Evolutionary conservation across 64 coral and sea anemone genomes (phyloP).

Genomic region (Montipora efflorescens): DNA sequence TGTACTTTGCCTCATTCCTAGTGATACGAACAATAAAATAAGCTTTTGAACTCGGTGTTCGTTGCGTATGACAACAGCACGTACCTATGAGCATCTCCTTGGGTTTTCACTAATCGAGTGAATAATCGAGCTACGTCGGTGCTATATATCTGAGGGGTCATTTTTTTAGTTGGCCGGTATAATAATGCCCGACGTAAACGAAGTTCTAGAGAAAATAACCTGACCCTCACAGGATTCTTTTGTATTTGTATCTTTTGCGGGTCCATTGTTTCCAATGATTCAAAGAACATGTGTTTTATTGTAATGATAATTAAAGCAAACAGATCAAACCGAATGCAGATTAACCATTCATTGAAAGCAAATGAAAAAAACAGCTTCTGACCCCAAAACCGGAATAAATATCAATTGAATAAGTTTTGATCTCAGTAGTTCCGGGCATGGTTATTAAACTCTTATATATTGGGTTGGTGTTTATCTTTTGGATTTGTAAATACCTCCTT

Average conservation of each 20-base stretch:
- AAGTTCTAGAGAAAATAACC: not conserved
- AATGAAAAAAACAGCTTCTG: not conserved
- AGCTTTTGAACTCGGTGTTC: too few species aligned
- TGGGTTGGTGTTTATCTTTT: constrained; percentile 7
- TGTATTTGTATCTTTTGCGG: not conserved
- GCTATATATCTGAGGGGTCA: too few species aligned
- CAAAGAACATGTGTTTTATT: constrained; percentile 42
- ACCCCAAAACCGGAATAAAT: constrained; percentile 41
- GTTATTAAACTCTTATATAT: constrained; percentile 44
- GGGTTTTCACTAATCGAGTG: too few species aligned
- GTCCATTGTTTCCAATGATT: not conserved
- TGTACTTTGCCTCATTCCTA: too few species aligned
- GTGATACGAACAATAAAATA: too few species aligned
- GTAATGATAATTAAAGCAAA: constrained; percentile 20
- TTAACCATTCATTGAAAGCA: constrained; percentile 9
- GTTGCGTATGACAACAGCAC: too few species aligned
- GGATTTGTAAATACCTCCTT: not conserved
- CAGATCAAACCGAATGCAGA: not conserved
- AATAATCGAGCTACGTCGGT: too few species aligned
- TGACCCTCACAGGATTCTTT: not conserved
- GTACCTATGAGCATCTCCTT: too few species aligned
- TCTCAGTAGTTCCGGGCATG: not conserved
- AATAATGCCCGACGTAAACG: too few species aligned
- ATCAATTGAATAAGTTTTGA: constrained; percentile 23
- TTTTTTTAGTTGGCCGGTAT: too few species aligned